A percentile compares a stretch with the other conserved stretches of the same genome.
These are phyloP conservation scores for Drosophila murphyi DNA, from an alignment of 1,140 invertebrate species.

Conservation along the genomic window DNA sequence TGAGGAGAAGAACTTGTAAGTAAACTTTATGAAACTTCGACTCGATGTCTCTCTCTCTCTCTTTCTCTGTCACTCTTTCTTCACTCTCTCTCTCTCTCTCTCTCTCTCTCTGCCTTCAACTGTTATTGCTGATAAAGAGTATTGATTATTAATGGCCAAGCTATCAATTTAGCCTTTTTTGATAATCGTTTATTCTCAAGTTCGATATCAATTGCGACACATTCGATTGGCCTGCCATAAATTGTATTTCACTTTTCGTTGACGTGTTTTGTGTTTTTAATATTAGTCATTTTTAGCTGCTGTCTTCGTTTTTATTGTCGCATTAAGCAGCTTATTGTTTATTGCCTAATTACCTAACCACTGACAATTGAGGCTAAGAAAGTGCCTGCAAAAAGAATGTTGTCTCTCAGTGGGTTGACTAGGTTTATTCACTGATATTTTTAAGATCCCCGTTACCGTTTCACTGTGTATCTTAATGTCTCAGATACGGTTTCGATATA, in stretches of 20 bases:
- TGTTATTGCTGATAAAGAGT: not conserved
- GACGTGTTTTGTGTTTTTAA: constrained; percentile 22
- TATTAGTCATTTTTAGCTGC: constrained; percentile 37
- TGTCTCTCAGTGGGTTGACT: constrained; percentile 38
- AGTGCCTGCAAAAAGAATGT: constrained; percentile 49
- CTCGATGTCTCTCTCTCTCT: too few relatives aligned
- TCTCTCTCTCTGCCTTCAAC: too few relatives aligned
- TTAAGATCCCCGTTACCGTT: not conserved
- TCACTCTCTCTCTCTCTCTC: not conserved
- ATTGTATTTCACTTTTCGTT: constrained; percentile 30
- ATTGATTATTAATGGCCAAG: not conserved
- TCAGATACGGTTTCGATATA: not conserved
- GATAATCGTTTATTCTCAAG: too few relatives aligned
- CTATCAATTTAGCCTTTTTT: too few relatives aligned
- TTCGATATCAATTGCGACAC: not conserved
- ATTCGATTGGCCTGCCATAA: constrained; percentile 18
- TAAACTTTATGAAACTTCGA: constrained; percentile 1
- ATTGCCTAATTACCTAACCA: constrained; percentile 71
- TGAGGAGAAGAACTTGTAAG: constrained; percentile 85
- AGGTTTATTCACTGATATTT: constrained; percentile 18
- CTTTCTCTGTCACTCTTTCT: not conserved
- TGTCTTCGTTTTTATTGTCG: constrained; percentile 40
- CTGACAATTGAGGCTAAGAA: constrained; percentile 59
- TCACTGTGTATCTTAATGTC: not conserved
- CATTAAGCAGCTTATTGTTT: constrained; percentile 72